Base-by-base conservation (phyloP, 2,113 vertebrate species). In the Pluvialis apricaria region DNA sequence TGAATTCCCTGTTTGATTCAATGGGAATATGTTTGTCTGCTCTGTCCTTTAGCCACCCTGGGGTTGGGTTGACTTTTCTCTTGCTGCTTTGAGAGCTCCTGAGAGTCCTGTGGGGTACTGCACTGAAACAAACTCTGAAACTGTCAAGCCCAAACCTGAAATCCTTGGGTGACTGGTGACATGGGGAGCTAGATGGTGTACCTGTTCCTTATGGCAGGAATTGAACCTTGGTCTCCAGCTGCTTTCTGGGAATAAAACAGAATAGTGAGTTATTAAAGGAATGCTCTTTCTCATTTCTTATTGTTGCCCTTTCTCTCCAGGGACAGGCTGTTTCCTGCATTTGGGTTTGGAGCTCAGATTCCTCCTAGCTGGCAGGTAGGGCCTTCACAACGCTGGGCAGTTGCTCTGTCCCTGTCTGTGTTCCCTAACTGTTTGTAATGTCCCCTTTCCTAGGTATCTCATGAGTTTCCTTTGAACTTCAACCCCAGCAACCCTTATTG, bases 391-490 rank as follows among this genome's bases (percentile, higher is more conserved):
- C 5, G 0, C 45, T 38, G 25, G 13, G n/a, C 38, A 15, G 45
- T 62, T 44, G 47, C 44, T 90, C 54, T 92, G 58, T 91, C 34
- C 12, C 1, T 18, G 20, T 69, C 40, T 88, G n/a, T 44, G 11
- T 86, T 90, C 58, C 32, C 8, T 87, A 34, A 92, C 68, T 26
- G 52, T 73, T 54, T 72, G 69, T 94, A 64, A 94, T 77, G 64
- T 96, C 92, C 25, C 82, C 34, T 88, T 80, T 88, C 82, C 28
- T 96, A 99, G 99, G 98, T 99, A 16, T 99, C 99, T 61, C 99
- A 99, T 84, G 98, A 99, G 96, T 99, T 99, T 95, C 97, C 99
- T 66, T 98, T 99, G 96, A 99, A 99, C 97, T 99, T 99, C 97
- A 99, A 99, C 91, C 97, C 99, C 66, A 97, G 64, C 82, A 99